Base-by-base conservation (phyloP, 2,113 vertebrate genomes). In the Lipophrys pholis region DNA sequence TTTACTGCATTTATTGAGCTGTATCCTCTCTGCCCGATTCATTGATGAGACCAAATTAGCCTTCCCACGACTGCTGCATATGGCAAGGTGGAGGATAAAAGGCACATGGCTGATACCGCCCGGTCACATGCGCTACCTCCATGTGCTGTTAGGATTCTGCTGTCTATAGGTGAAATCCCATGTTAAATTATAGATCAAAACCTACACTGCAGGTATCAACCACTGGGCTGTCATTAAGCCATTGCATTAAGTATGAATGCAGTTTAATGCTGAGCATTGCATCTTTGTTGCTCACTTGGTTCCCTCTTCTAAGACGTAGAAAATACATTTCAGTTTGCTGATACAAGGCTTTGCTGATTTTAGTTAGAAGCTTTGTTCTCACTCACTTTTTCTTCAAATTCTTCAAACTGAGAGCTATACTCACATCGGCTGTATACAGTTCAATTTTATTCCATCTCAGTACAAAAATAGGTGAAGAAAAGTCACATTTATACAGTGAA, bases 161-260 rank as follows among this genome's bases (percentile, higher is more conserved):
- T 15, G 0, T 53, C 40, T 49, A 10, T 1, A 1, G 15, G 43
- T 11, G 35, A 54, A 21, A 64, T 15, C 14, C 21, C 50, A 38
- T 42, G 5, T 38, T 52, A 59, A 70, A 57, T 56, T 46, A 41
- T 40, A 15, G 43, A 53, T 36, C 5, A 45, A 61, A 61, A 52
- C 3, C 67, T 50, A 6, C 4, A n/a, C 12, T 2, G 2, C 2
- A n/a, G 5, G 10, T 5, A 5, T 41, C 7, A n/a, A 12, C 16
- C 8, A 14, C 14, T 35, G 36, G 43, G 3, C 3, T 9, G 6
- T 14, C 11, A 12, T 40, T 43, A 5, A 46, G 7, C 3, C 9
- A 7, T 39, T 10, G 6, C 5, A 14, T 60, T n/a, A 11, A 5
- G 66, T 40, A 15, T 11, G 30, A 15, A 52, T 43, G 16, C 6